Base-by-base conservation (phyloP, 2,113 vertebrate genomes). In the Axis porcinus region DNA sequence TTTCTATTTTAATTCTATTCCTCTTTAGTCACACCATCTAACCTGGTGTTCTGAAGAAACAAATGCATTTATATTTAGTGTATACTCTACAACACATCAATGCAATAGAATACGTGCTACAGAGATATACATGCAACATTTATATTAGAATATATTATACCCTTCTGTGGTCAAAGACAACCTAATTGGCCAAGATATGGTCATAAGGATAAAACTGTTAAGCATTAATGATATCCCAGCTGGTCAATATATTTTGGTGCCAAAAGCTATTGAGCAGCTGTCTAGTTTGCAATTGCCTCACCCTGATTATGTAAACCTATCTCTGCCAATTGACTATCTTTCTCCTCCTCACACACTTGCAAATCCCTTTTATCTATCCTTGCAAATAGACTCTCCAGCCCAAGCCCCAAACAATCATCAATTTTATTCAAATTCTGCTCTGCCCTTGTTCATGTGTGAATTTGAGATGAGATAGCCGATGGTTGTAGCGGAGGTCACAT, bases 251-350 rank as follows among this genome's bases (percentile, higher is more conserved):
- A 94, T 95, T 97, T 96, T 95, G 91, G 55, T 98, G 98, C 98
- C 98, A 98, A 97, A 97, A 98, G 97, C 95, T 94, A 97, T 98
- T 95, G 97, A 98, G 91, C 97, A 98, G 96, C 98, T 98, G 98
- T 97, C 93, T 95, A 14, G 54, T 81, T 84, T 94, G 86, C 89
- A 94, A 30, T 92, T 86, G 96, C 91, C 92, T 97, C 62, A 52
- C 54, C 64, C 95, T 97, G 95, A 98, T 98, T 95, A 94, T 96
- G 50, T 94, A 96, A 97, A 93, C 95, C 95, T 55, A 23, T 93
- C 27, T 97, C 58, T 88, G 93, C 93, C 98, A 97, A 40, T 83
- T 95, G 86, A 95, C 90, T 87, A 70, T 91, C 91, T 47, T 85
- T 92, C 17, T 89, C 87, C 19, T 93, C 67, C 21, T 97, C 60